Evolutionary conservation across 2,797 vertebrate genomes (phyloP).

Genomic region (Pangasius krempfi): DNA sequence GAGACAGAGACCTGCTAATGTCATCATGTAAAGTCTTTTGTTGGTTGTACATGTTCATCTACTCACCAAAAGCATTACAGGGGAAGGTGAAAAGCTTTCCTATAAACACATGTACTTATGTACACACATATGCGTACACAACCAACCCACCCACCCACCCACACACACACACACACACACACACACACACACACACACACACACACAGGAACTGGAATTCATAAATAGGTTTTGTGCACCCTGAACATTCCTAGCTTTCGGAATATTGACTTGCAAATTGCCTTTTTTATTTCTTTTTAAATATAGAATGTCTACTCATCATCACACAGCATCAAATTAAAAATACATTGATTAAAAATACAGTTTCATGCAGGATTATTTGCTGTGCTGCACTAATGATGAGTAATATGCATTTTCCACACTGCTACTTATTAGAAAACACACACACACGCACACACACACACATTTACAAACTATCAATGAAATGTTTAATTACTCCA

Average conservation of each 20-base stretch:
- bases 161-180: neutral
- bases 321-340: neutral
- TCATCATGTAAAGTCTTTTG: neutral
- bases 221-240: neutral
- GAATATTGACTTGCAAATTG: neutral
- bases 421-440: neutral
- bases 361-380: neutral
- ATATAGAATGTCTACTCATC: neutral
- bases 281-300: neutral
- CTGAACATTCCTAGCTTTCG: neutral
- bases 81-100: constrained; percentile 6
- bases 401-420: no score
- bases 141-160: neutral
- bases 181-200: neutral
- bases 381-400: neutral
- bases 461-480: neutral
- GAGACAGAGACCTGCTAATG: neutral
- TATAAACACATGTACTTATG: neutral
- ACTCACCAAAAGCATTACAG: neutral
- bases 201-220: neutral
- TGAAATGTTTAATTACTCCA: neutral
- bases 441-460: neutral
- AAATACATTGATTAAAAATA: neutral
- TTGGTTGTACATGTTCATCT: neutral
- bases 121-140: neutral